These are phyloP conservation scores for Antechinus flavipes DNA, from an alignment of 2,113 vertebrate species.

Conservation along the genomic window DNA sequence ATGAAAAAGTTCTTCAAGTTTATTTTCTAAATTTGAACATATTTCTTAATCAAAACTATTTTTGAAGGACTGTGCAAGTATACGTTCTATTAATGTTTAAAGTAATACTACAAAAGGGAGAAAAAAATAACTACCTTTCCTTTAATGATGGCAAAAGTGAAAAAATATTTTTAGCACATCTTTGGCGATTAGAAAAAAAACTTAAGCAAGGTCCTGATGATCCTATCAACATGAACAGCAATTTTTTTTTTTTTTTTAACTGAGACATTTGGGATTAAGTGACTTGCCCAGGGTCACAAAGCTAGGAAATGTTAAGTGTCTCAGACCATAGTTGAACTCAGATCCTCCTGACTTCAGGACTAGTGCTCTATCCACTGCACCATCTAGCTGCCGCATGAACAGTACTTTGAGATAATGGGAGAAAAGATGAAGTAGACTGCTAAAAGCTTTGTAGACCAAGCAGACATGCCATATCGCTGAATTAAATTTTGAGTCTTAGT, in stretches of 20 bases:
- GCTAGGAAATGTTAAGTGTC: too few species aligned
- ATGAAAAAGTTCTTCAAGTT: background rate
- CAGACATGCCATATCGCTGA: slow-evolving; percentile 44
- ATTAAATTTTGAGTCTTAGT: slow-evolving; percentile 64
- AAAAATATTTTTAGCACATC: slow-evolving; percentile 44
- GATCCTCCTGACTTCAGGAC: too few species aligned
- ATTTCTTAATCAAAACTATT: slow-evolving; percentile 25
- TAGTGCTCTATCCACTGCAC: too few species aligned
- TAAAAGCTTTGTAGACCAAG: background rate
- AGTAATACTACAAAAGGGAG: slow-evolving; percentile 35
- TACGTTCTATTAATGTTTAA: slow-evolving; percentile 34
- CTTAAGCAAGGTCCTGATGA: background rate
- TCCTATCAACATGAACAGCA: background rate
- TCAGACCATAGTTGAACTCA: too few species aligned
- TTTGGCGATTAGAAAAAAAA: slow-evolving; percentile 57
- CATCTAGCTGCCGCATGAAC: background rate
- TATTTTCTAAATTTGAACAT: slow-evolving; percentile 11
- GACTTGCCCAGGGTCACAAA: too few species aligned
- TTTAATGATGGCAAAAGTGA: slow-evolving; percentile 54
- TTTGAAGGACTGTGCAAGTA: background rate
- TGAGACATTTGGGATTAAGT: too few species aligned
- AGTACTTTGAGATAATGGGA: background rate
- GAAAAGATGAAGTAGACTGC: background rate
- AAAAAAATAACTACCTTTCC: slow-evolving; percentile 63
- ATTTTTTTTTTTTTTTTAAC: too few species aligned